A percentile compares a stretch with the other conserved stretches of the same genome.
phyloP scores from a whole-genome alignment of 2,113 vertebrate species.

The Prionailurus bengalensis region DNA sequence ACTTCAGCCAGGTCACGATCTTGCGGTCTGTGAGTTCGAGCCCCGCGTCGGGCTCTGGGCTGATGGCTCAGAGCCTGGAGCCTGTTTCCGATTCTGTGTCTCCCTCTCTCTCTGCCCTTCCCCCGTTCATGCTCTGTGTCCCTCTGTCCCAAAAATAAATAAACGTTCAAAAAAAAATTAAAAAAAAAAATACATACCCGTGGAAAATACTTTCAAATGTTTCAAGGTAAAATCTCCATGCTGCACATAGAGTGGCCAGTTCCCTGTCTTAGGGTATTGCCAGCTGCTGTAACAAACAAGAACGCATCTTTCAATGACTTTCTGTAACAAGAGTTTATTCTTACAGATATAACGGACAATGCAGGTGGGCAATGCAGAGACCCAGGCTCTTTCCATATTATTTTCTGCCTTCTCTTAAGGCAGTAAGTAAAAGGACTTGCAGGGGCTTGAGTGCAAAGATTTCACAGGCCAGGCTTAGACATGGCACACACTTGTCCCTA shows the following conservation, averaged over 20 bases:
- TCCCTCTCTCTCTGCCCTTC: too few relatives aligned
- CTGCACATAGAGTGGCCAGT: background rate
- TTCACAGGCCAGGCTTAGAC: background rate
- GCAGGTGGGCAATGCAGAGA: background rate
- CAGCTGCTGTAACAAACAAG: background rate
- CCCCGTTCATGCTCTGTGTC: too few relatives aligned
- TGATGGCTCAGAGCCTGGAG: too few relatives aligned
- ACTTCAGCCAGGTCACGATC: too few relatives aligned
- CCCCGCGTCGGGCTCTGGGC: too few relatives aligned
- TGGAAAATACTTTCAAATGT: slow-evolving; percentile 35
- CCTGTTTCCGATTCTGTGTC: too few relatives aligned
- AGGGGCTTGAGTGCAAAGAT: background rate
- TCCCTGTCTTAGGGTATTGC: background rate
- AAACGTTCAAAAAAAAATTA: too few relatives aligned
- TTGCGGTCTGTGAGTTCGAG: too few relatives aligned
- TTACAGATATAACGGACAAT: background rate
- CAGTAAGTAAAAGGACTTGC: background rate
- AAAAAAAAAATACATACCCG: background rate
- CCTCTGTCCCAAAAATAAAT: too few relatives aligned
- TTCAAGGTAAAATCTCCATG: background rate
- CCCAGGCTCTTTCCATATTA: background rate
- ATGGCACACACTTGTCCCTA: background rate
- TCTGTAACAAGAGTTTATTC: background rate
- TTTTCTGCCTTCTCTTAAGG: background rate
- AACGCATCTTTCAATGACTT: background rate